phyloP scores from a whole-genome alignment of 2,113 vertebrate species.

The Danionella cerebrum region DNA sequence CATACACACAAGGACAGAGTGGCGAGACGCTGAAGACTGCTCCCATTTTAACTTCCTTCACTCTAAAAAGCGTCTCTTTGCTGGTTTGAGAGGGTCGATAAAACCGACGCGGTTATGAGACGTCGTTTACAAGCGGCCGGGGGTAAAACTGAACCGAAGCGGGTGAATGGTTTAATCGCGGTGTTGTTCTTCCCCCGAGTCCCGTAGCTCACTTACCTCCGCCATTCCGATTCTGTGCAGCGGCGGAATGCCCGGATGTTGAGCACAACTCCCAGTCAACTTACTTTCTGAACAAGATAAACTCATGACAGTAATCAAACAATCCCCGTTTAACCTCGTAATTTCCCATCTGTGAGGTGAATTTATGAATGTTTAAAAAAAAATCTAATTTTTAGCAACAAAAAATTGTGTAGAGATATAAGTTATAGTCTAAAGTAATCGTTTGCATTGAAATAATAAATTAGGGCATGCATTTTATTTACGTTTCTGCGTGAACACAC shows the following conservation, averaged over 20 bases:
- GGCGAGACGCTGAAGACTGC: constrained; percentile 52
- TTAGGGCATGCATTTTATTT: no score
- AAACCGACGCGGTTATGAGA: constrained; percentile 13
- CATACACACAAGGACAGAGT: constrained; percentile 35
- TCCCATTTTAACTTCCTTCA: constrained; percentile 53
- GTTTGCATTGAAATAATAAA: no score
- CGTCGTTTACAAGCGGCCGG: constrained; percentile 4
- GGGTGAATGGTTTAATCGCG: constrained; percentile 42
- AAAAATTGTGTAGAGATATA: no score
- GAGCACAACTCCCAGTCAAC: constrained; percentile 50
- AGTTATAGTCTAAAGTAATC: no score
- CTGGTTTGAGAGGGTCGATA: constrained; percentile 27
- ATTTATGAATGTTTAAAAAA: no score
- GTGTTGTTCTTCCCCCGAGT: constrained; percentile 44
- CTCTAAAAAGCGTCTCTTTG: constrained; percentile 19
- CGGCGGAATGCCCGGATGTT: constrained; percentile 69
- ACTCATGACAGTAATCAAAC: not conserved
- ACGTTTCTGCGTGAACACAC: no score
- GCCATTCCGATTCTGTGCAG: constrained; percentile 74
- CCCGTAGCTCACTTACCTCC: constrained; percentile 69
- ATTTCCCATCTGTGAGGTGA: not conserved
- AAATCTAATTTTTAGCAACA: no score
- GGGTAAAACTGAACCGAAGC: constrained; percentile 20
- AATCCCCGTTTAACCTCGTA: not conserved
- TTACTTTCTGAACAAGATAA: not conserved